phyloP scores from a whole-genome alignment of 2,888 invertebrate genomes.

The Alcis repandata region DNA sequence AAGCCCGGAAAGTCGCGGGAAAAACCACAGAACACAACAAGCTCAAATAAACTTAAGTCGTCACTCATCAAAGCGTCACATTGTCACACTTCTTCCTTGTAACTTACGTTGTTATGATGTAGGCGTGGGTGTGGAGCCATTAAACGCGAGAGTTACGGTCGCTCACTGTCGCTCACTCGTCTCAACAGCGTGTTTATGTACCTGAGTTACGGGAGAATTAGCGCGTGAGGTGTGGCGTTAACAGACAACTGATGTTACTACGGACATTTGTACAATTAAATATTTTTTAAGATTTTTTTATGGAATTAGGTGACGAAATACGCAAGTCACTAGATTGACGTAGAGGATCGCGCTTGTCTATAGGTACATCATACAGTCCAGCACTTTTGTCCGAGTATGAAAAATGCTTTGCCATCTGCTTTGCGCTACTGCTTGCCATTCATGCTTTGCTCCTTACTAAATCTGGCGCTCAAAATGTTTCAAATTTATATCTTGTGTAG shows the following conservation, averaged over 20 bases:
- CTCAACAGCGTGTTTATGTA: slow-evolving; percentile 53
- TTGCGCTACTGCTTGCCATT: too few relatives aligned
- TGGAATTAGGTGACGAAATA: too few relatives aligned
- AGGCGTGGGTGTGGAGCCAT: slow-evolving; percentile 56
- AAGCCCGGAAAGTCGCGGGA: too few relatives aligned
- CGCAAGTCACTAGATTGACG: too few relatives aligned
- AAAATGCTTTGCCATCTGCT: too few relatives aligned
- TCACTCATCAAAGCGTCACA: slow-evolving; percentile 8
- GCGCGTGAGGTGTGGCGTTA: slow-evolving; percentile 6
- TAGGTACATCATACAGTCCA: too few relatives aligned
- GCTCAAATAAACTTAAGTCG: background rate
- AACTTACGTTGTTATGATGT: slow-evolving; percentile 27
- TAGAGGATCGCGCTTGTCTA: too few relatives aligned
- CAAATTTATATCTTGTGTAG: background rate
- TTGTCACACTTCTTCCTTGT: slow-evolving; percentile 18
- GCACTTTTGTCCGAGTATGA: too few relatives aligned
- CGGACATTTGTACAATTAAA: too few relatives aligned
- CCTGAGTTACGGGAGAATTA: slow-evolving; percentile 51
- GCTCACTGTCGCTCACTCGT: slow-evolving; percentile 48
- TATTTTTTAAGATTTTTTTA: too few relatives aligned
- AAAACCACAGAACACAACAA: background rate
- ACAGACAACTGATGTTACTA: background rate
- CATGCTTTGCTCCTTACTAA: too few relatives aligned
- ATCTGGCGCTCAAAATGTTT: background rate
- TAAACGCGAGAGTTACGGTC: slow-evolving; percentile 54